A percentile compares a stretch with the other conserved stretches of the same genome.
phyloP scores from a whole-genome alignment of 2,113 vertebrate species.

The Pseudonaja textilis region DNA sequence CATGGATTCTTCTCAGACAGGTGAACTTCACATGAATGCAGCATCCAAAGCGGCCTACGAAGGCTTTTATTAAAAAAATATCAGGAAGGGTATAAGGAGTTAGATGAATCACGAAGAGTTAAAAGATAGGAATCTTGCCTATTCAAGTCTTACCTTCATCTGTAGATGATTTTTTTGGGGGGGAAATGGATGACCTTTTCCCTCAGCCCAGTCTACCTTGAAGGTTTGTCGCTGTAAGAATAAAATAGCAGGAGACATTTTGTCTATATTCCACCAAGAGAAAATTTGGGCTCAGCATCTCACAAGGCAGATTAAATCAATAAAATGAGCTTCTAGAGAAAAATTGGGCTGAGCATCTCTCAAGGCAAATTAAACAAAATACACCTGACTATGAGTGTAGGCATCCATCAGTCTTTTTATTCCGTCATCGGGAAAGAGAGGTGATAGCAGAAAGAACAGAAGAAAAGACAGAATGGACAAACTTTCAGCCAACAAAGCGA shows the following conservation, averaged over 20 bases:
- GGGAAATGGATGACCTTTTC: rapidly evolving
- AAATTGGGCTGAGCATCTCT: too few species aligned
- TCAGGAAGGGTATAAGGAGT: neutral
- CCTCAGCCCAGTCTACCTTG: neutral
- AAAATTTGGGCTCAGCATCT: neutral
- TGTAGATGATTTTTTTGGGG: neutral
- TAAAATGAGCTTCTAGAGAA: too few species aligned
- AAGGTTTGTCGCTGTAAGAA: neutral
- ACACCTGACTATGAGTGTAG: too few species aligned
- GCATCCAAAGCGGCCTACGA: neutral
- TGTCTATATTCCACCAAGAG: neutral
- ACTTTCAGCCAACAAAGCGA: too few species aligned
- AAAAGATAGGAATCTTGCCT: neutral
- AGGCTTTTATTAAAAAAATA: neutral
- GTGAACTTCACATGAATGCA: neutral
- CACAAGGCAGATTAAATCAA: neutral
- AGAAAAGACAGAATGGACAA: too few species aligned
- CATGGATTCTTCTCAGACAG: neutral
- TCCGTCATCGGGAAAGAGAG: too few species aligned
- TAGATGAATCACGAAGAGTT: neutral
- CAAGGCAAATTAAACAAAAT: too few species aligned
- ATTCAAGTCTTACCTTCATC: neutral
- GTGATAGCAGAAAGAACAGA: too few species aligned
- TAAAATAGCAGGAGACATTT: neutral
- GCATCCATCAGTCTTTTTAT: too few species aligned